Evolutionary conservation across 2,888 invertebrate genomes (phyloP), one percentile per base, ranked within the genome.

Genomic region (Myopa tessellatipennis): DNA sequence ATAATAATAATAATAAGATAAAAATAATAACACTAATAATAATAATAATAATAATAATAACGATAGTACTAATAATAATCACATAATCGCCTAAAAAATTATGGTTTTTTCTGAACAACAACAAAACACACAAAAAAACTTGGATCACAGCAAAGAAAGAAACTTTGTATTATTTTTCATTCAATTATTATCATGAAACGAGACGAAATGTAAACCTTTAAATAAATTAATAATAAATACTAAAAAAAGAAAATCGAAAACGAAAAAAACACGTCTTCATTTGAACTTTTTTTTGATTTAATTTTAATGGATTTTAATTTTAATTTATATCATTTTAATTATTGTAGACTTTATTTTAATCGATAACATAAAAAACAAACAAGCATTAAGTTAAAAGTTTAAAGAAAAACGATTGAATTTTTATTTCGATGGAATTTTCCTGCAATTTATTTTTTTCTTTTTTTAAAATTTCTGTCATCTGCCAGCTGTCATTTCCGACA

Each of bases 401-500:
- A 55, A 55, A 55, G 55, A n/a, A 55, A n/a, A n/a, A n/a, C 5
- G 5, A 55, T 14, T 55, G 55, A 0, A 55, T n/a, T 55, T 14
- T 55, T 55, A 55, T 55, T 55, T 12, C 5, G 55, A n/a, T 55
- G 55, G 36, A 36, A 16, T 36, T 36, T 52, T 5, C 10, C 52
- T 4, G 7, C 4, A 34, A 36, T 58, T 34, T 34, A 16, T 71
- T 36, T 55, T 40, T 18, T 26, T 16, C 52, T 50, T 70, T 55
- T 55, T 45, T 14, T 34, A 50, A 18, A 52, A 18, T 50, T 5
- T n/a, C 38, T 74, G 65, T 74, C 65, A 52, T 52, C 63, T 73
- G 73, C 63, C 73, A 73, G 40, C 74, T 74, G 74, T 65, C 63
- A 45, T n/a, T 63, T 74, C 74, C 61, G n/a, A 58, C 71, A 71